Conservation (phyloP, 2,113 vertebrate genomes). For the Alethe diademata region DNA sequence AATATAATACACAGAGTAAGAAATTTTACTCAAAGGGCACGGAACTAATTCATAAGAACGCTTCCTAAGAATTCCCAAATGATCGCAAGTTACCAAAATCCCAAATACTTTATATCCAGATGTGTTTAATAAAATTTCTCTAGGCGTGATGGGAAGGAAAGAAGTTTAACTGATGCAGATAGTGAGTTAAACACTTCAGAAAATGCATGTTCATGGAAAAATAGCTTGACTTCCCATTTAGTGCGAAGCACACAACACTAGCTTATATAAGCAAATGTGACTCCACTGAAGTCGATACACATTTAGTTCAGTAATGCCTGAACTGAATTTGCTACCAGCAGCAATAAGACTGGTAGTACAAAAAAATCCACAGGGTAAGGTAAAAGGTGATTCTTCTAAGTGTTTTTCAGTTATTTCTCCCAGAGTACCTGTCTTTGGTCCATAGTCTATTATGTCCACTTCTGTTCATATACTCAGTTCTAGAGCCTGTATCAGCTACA, state of each 20-base stretch:
- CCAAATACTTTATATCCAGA: conserved; percentile 7
- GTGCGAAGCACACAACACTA: background rate
- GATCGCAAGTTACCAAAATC: background rate
- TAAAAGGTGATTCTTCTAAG: background rate
- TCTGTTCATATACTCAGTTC: background rate
- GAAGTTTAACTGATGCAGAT: background rate
- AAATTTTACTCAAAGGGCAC: background rate
- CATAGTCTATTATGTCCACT: background rate
- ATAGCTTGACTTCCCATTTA: background rate
- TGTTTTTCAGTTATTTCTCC: background rate
- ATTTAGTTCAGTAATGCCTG: background rate
- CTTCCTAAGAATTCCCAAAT: background rate
- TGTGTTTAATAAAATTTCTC: background rate
- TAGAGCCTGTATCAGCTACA: background rate
- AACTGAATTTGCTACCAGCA: background rate
- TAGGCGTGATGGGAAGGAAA: background rate
- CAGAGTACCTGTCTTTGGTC: background rate
- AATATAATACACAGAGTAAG: background rate
- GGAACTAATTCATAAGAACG: background rate
- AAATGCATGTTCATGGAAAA: background rate
- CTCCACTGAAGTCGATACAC: background rate
- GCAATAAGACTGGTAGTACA: background rate
- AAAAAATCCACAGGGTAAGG: background rate
- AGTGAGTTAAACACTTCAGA: background rate
- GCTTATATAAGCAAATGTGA: background rate